A percentile compares a stretch with the other conserved stretches of the same genome.
Conservation (phyloP, 2,113 vertebrate species). For the Hippocampus abdominalis region DNA sequence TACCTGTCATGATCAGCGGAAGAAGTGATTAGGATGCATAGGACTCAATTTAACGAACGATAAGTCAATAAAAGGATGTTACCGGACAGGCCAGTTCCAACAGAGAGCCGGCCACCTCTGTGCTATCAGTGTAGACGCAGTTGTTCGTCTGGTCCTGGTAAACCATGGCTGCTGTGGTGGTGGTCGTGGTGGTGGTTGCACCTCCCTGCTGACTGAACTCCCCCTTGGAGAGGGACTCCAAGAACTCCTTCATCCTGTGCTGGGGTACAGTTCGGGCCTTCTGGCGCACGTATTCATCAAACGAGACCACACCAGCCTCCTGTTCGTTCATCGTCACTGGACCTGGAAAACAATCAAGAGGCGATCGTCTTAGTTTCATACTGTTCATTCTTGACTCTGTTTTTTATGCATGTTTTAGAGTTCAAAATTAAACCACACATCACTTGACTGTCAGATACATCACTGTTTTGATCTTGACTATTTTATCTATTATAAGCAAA, state of each 20-base stretch:
- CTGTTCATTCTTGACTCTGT: too few species aligned
- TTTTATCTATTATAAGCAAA: too few species aligned
- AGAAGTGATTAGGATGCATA: neutral
- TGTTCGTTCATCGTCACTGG: slow-evolving; percentile 90
- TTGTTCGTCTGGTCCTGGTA: slow-evolving; percentile 92
- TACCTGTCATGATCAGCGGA: slow-evolving; percentile 57
- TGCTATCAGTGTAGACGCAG: slow-evolving; percentile 97
- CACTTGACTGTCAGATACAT: too few species aligned
- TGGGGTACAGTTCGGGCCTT: slow-evolving; percentile 95
- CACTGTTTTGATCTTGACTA: too few species aligned
- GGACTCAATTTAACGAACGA: neutral
- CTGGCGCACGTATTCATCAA: slow-evolving; percentile 97
- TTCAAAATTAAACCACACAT: too few species aligned
- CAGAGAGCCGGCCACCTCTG: slow-evolving; percentile 97
- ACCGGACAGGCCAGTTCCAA: slow-evolving; percentile 97
- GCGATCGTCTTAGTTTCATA: neutral
- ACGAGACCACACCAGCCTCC: slow-evolving; percentile 96
- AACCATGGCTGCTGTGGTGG: slow-evolving; percentile 85
- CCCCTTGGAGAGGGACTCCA: slow-evolving; percentile 94
- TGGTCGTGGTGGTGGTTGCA: slow-evolving; percentile 10
- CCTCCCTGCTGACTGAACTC: slow-evolving; percentile 90
- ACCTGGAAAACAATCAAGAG: slow-evolving; percentile 17
- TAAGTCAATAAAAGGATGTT: slow-evolving; percentile 43
- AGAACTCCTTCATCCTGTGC: slow-evolving; percentile 99
- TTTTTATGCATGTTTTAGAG: too few species aligned